These are phyloP conservation scores for Larimichthys polyactis DNA, from an alignment of 2,113 vertebrate species.

Conservation along the genomic window DNA sequence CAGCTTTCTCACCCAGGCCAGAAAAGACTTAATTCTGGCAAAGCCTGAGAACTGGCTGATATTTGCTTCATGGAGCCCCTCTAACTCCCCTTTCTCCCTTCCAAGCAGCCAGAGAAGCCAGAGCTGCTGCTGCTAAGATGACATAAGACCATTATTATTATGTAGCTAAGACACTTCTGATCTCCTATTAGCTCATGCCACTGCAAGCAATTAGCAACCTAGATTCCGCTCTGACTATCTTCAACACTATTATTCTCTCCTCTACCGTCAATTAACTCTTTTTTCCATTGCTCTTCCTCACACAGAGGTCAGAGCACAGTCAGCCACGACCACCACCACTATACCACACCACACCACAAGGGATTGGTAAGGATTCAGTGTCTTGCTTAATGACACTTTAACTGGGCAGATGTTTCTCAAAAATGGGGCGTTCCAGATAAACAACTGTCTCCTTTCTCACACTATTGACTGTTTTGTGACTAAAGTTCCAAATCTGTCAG, in stretches of 20 bases:
- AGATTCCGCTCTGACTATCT: neutral
- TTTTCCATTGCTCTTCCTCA: neutral
- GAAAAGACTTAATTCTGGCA: slow-evolving; percentile 66
- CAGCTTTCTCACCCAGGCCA: slow-evolving; percentile 44
- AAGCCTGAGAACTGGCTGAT: slow-evolving; percentile 46
- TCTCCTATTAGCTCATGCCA: slow-evolving; percentile 15
- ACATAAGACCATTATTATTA: slow-evolving; percentile 47
- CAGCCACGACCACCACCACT: neutral
- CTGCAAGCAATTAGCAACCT: slow-evolving; percentile 14
- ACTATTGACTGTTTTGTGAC: slow-evolving; percentile 37
- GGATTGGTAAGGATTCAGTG: neutral
- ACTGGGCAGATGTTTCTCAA: slow-evolving; percentile 32
- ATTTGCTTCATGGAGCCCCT: slow-evolving; percentile 43
- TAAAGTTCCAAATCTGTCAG: slow-evolving; percentile 38
- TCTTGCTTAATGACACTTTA: slow-evolving; percentile 6
- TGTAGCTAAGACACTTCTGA: slow-evolving; percentile 23
- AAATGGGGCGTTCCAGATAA: slow-evolving; percentile 50
- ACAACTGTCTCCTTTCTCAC: slow-evolving; percentile 50
- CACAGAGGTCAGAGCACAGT: neutral
- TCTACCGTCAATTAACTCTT: slow-evolving; percentile 7
- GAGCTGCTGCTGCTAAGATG: slow-evolving; percentile 39
- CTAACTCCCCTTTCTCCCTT: slow-evolving; percentile 22
- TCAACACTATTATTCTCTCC: neutral
- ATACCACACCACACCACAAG: neutral
- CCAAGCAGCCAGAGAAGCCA: slow-evolving; percentile 38